Conservation (phyloP, 2,113 vertebrate species). For the Microcebus griseorufus region DNA sequence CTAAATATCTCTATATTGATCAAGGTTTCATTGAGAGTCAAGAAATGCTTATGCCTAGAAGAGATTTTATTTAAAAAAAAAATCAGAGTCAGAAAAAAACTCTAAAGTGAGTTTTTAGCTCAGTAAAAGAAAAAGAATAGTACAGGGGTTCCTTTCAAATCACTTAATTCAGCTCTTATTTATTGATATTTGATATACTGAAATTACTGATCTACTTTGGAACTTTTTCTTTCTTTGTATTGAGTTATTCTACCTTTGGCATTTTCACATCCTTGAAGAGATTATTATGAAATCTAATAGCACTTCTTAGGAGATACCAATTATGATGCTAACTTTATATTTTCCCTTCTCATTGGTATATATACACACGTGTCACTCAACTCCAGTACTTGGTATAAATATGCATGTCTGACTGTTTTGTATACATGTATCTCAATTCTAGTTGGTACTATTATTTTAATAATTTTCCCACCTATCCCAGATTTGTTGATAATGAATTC, state of each 20-base stretch:
- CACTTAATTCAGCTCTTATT: neutral
- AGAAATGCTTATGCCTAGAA: neutral
- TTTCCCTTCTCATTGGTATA: neutral
- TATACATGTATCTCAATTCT: neutral
- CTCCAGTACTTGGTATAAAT: neutral
- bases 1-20: neutral
- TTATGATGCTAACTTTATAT: neutral
- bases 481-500: neutral
- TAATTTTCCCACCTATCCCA: neutral
- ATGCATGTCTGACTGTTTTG: neutral
- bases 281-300: neutral
- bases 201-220: neutral
- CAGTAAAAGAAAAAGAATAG: neutral
- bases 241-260: neutral
- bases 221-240: neutral
- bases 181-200: neutral
- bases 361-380: neutral
- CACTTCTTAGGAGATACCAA: neutral
- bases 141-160: neutral
- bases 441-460: neutral
- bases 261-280: neutral
- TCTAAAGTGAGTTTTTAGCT: neutral
- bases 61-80: neutral
- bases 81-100: neutral
- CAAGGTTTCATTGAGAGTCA: slow-evolving; percentile 30